These are phyloP conservation scores for Lepidurus couesii DNA, from an alignment of 1,140 invertebrate species.

Conservation along the genomic window DNA sequence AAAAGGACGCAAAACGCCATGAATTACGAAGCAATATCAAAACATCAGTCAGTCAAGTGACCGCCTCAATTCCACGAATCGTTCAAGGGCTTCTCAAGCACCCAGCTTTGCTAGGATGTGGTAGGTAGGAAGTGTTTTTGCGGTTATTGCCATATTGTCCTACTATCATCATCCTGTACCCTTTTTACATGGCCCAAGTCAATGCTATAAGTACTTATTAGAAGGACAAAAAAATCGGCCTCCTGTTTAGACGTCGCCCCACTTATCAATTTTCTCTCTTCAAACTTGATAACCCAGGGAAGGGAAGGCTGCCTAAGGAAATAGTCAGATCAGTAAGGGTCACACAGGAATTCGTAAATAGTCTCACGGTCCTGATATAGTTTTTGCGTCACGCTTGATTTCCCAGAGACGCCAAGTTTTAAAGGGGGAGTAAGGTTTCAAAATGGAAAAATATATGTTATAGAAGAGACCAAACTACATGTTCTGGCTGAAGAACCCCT, in stretches of 20 bases:
- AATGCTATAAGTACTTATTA: too few species aligned
- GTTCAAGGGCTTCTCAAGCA: conserved; percentile 4
- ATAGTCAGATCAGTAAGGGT: conserved; percentile 2
- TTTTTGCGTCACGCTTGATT: neutral
- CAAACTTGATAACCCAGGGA: neutral
- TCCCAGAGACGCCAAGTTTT: neutral
- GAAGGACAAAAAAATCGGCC: too few species aligned
- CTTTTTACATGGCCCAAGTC: too few species aligned
- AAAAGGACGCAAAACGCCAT: neutral
- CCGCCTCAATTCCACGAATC: neutral
- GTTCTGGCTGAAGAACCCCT: too few species aligned
- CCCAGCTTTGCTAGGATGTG: neutral
- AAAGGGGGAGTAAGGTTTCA: too few species aligned
- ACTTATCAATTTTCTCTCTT: too few species aligned
- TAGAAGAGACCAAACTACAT: too few species aligned
- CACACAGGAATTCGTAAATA: neutral
- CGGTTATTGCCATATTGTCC: too few species aligned
- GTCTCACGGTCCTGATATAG: neutral
- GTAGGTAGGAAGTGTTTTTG: too few species aligned
- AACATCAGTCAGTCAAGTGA: neutral
- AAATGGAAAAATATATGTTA: too few species aligned
- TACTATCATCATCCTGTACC: too few species aligned
- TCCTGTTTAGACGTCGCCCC: too few species aligned
- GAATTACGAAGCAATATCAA: neutral
- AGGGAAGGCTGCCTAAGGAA: neutral